Conservation (phyloP, 1,140 invertebrate genomes). For the Cotesia chilonis region DNA sequence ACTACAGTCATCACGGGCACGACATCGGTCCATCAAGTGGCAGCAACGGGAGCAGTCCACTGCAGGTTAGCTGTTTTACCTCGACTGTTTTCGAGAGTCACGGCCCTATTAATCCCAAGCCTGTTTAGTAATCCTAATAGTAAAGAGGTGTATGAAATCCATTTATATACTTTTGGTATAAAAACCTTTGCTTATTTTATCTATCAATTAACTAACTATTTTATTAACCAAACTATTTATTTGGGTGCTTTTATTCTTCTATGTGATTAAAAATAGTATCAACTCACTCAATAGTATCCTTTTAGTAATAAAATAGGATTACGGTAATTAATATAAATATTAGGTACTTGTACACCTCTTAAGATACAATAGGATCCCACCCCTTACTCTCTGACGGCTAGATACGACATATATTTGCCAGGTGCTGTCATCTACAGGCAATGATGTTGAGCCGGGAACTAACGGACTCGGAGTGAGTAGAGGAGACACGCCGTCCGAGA, state of each 20-base stretch:
- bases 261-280: too few species aligned
- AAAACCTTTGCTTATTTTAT: background rate
- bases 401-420: slow-evolving; percentile 69
- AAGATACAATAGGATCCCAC: slow-evolving; percentile 62
- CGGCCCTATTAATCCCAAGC: slow-evolving; percentile 48
- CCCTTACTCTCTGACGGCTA: slow-evolving; percentile 67
- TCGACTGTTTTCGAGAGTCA: slow-evolving; percentile 25
- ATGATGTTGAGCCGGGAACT: slow-evolving; percentile 68
- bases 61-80: slow-evolving; percentile 60
- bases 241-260: too few species aligned
- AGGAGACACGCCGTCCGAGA: slow-evolving; percentile 60
- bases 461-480: slow-evolving; percentile 67
- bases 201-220: background rate
- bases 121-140: slow-evolving; percentile 61
- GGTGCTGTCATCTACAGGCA: slow-evolving; percentile 71
- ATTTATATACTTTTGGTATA: background rate
- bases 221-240: background rate
- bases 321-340: background rate
- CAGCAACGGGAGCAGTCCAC: slow-evolving; percentile 66
- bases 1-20: slow-evolving; percentile 71
- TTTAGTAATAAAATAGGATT: background rate
- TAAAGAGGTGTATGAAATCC: slow-evolving; percentile 52
- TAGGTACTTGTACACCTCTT: slow-evolving; percentile 56
- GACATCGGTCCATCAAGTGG: slow-evolving; percentile 68
- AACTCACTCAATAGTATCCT: background rate